Base-by-base conservation (phyloP, 2,113 vertebrate genomes). In the Cariama cristata region DNA sequence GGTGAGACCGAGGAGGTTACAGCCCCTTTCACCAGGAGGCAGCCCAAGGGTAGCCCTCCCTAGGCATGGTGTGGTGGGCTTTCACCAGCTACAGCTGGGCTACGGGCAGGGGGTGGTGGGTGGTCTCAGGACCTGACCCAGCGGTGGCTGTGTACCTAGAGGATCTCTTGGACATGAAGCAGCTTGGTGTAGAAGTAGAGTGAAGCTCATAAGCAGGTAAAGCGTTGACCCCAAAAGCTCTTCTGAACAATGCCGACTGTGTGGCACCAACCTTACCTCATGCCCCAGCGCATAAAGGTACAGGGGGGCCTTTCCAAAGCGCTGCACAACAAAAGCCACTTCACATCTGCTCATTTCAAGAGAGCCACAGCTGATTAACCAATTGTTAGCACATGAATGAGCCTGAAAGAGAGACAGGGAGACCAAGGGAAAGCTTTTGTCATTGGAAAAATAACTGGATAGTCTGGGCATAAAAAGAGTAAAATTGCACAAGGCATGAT, bases 351-450 rank as follows among this genome's bases (percentile, higher is more conserved):
- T 91, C 77, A 90, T 93, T 96, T 94, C 62, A 27, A 79, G 76
- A 72, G 83, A 84, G 56, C 58, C 75, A 53, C 16, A 76, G 83
- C 79, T 86, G 87, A 55, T 92, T 92, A 91, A 93, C 87, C 68
- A 72, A 82, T 86, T n/a, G 10, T 91, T 94, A 97, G 79, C 71
- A 79, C 79, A 45, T 92, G 92, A 93, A 67, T 77, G 81, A 90
- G 58, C 82, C 79, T 92, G 89, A 95, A 88, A 96, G 80, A 87
- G 79, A 97, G 71, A 93, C 75, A 80, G 75, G 56, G 77, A 94
- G 71, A 95, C 28, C 52, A 76, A 64, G 90, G 75, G 38, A 89
- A 93, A 91, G 89, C 85, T 79, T 93, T 79, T 88, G 59, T 84
- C 38, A 53, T 53, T 8, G 3, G 52, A 88, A 88, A 88, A 95